Base-by-base conservation (phyloP, 2,797 vertebrate genomes). In the Cirrhinus mrigala region DNA sequence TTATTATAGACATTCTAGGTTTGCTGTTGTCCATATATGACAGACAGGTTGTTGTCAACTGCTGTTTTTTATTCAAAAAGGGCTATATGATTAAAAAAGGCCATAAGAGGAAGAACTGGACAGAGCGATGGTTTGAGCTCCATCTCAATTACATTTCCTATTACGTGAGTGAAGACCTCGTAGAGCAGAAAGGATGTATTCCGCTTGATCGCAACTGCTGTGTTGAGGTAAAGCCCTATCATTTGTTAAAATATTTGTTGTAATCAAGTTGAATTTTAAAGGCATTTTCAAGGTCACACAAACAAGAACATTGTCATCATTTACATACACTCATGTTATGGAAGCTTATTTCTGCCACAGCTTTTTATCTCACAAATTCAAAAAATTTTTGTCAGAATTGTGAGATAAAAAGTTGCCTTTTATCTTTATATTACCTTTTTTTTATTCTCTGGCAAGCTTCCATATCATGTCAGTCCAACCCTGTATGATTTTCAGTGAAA, bases 11-110 rank as follows among this genome's bases (percentile, higher is more conserved):
- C 33, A 37, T 37, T 37, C 33, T 37, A 37, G 33, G 2, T 37
- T 4, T 37, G 1, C 11, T 22, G 10, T 66, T 68, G 27, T 33
- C 46, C 2, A 33, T 64, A 10, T 3, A 60, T 18, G 15, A 66
- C 4, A 64, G 24, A 15, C 24, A 29, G 1, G 27, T 18, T 46
- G 11, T 33, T 9, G 15, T 16, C 15, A 37, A 18, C 20, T 54
- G 33, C 10, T 29, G 6, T 46, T 79, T 52, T 44, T 27, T 24
- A 27, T 79, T 76, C 56, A 15, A 46, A 33, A 66, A 99, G 98
- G 98, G 98, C 83, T 99, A 98, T 85, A 96, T 99, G 96, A 93
- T 97, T 95, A 99, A 99, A 92, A 99, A 99, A 90, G 98, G 98
- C 9, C 98, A 99, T 91, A 97, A 94, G 92, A 95, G 97, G 94